Base-by-base conservation (phyloP, 23 tunicate species). In the Botrylloides violaceus region DNA sequence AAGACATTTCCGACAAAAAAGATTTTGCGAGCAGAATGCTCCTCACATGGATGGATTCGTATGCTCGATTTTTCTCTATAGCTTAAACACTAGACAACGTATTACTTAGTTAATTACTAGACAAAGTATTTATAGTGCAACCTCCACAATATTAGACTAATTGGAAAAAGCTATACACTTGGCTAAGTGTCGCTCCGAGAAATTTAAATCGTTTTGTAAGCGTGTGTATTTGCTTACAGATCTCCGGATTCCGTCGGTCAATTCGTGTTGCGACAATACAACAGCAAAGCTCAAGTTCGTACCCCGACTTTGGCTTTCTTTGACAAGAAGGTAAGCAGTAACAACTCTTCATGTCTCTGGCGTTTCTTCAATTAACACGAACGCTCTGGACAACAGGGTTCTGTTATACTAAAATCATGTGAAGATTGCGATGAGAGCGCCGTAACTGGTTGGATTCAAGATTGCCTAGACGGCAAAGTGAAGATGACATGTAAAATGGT, bases 1-100 rank as follows among this genome's bases (percentile, higher is more conserved):
- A 63, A 28, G 70, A 63, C 29, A 63, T 63, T 31, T 33, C 70
- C 7, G 19, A 33, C 32, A 63, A 63, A 3, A 31, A 63, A 29
- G 33, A 27, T 19, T 28, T 63, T 0, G 21, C 29, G 5, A 56
- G 37, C 26, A 68, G 37, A 31, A 37, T 68, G 2, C 26, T 68
- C 7, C 2, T 68, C 1, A 68, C 57, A 9, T 68, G 74, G 74
- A 68, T 68, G 74, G 74, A 68, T 68, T 25, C 57, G 74, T 68
- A 36, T 32, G 74, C 37, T 6, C 21, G 15, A 7, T 43, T 43
- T 7, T 7, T 7, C 15, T 15, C 9, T 15, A 43, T 43, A 9
- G 53, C 53, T 43, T 43, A n/a, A n/a, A n/a, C n/a, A 18, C 18
- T 47, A 12, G 55, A 47, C 18, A 47, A 12, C 18, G 55, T 47